Evolutionary conservation across 2,888 invertebrate genomes (phyloP).

Genomic region (Chorisops tibialis): DNA sequence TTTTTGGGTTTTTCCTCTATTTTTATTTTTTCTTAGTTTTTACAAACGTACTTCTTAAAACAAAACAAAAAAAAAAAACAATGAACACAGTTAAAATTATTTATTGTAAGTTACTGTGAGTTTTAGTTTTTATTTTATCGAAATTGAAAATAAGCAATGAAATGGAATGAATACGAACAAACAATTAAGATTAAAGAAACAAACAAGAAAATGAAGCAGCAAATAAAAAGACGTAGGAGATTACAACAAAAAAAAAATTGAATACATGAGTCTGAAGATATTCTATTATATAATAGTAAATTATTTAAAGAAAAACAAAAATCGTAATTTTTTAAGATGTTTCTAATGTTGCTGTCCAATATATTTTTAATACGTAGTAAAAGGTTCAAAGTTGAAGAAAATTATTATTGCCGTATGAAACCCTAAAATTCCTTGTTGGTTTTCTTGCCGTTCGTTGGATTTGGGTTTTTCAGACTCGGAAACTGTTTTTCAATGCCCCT

Average conservation of each 20-base stretch:
- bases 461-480: too few relatives aligned
- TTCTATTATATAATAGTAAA: conserved; percentile 28
- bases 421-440: too few relatives aligned
- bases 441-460: too few relatives aligned
- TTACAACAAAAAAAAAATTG: too few relatives aligned
- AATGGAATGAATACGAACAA: too few relatives aligned
- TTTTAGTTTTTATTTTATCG: neutral
- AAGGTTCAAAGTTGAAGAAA: conserved; percentile 15
- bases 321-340: conserved; percentile 22
- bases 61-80: neutral
- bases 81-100: neutral
- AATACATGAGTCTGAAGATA: conserved; percentile 28
- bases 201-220: too few relatives aligned
- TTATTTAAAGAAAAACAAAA: conserved; percentile 43
- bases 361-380: conserved; percentile 23
- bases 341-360: conserved; percentile 25
- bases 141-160: too few relatives aligned
- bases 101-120: conserved; percentile 1
- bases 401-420: too few relatives aligned
- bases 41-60: conserved; percentile 4
- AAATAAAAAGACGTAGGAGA: too few relatives aligned
- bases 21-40: conserved; percentile 1
- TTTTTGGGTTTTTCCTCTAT: conserved; percentile 12
- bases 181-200: too few relatives aligned
- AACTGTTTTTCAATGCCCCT: too few relatives aligned